Evolutionary conservation across 2,113 vertebrate genomes (phyloP), one percentile per base, ranked within the genome.

Genomic region (Grus americana): DNA sequence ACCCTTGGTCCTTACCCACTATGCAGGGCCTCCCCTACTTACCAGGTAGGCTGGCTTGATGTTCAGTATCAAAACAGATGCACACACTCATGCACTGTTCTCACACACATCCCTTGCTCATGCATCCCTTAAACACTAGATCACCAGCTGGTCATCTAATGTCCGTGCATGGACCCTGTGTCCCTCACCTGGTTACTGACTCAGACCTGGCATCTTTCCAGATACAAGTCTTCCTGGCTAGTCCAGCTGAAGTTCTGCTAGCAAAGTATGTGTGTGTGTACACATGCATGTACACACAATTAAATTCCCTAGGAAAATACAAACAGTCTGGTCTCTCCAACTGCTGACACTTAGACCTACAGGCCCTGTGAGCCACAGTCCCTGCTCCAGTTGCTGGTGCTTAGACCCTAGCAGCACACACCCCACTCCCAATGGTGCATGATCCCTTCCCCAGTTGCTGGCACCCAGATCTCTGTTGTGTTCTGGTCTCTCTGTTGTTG

Each of bases 161-260:
- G 32, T 16, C n/a, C 3, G 0, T 12, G 9, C 6, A 10, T 4
- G 12, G 34, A 30, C 36, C 4, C 22, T 8, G 9, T 52, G 47
- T 49, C 46, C 19, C 30, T 62, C 29, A 52, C 17, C 19, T 44
- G 44, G 67, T 49, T 83, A 46, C 62, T 87, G 54, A 34, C 47
- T 74, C 44, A 34, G 15, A 80, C 18, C 17, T 79, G 47, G 62
- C 66, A 17, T 38, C 36, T 75, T 66, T 93, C 46, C 46, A 58
- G 36, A 23, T 36, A 30, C 0, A 42, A 8, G 15, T 73, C 40
- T 70, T 83, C 46, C 32, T 30, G 50, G 16, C 67, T 75, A 49
- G 23, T 86, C 12, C 14, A 44, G 6, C 9, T 90, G 40, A 40
- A 83, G 30, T 17, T 62, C 86, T 59, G 17, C 52, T 54, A 47